Evolutionary conservation across 23 tunicate species (phyloP).

Genomic region (Styela clava): DNA sequence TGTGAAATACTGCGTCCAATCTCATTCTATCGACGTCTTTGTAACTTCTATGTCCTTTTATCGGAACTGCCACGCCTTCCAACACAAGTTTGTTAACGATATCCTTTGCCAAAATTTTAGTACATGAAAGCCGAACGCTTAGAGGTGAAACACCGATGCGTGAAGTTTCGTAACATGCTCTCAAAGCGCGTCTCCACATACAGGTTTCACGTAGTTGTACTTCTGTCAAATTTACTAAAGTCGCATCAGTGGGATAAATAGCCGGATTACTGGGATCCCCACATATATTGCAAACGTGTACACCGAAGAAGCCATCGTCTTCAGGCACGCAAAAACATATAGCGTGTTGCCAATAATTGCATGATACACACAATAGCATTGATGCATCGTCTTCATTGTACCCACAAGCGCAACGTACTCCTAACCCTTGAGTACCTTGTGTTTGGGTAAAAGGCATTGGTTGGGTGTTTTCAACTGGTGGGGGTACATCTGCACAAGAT

Average conservation of each 20-base stretch:
- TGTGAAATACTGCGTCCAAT: constrained; percentile 10
- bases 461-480: not conserved
- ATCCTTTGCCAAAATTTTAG: constrained; percentile 17
- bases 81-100: constrained; percentile 10
- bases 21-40: constrained; percentile 13
- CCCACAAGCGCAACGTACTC: constrained; percentile 81
- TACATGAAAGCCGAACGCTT: constrained; percentile 18
- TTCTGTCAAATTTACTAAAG: constrained; percentile 24
- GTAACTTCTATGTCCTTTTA: not conserved
- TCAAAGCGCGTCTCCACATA: constrained; percentile 58
- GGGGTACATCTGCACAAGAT: not conserved
- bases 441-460: not conserved
- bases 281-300: constrained; percentile 65
- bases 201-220: constrained; percentile 50
- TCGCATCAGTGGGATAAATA: constrained; percentile 57
- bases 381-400: constrained; percentile 56
- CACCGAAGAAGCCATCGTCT: constrained; percentile 25
- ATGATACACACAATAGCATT: constrained; percentile 59
- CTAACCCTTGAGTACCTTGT: constrained; percentile 33
- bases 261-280: constrained; percentile 25
- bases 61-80: constrained; percentile 1
- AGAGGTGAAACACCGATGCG: constrained; percentile 18
- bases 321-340: constrained; percentile 68
- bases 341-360: constrained; percentile 87
- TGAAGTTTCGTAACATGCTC: constrained; percentile 26